Evolutionary conservation across 2,888 invertebrate genomes (phyloP), one percentile per base, ranked within the genome.

Genomic region (Busseola fusca): DNA sequence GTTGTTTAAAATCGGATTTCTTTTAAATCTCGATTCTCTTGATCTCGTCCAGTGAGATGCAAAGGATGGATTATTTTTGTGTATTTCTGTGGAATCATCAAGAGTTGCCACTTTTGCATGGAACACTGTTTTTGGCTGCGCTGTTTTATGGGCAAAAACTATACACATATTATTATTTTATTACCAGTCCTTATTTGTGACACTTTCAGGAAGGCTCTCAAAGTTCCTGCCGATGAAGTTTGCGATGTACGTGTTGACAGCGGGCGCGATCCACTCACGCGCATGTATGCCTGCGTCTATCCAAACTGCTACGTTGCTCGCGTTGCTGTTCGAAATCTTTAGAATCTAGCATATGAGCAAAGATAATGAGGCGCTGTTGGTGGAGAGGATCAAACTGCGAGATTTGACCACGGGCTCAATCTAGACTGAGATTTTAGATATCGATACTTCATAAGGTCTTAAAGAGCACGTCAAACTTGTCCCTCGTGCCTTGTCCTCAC

Each of bases 261-360:
- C 98, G 0, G 98, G 98, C 0, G 97, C 97, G 76, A 98, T 98
- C 98, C 98, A 99, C 96, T 99, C 99, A 59, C 99, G 96, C 2
- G 98, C 98, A 89, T 98, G 98, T 82, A 98, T 98, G 12, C 98
- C 98, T 7, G 97, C 97, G 88, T 97, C 97, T 76, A 97, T 95
- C 97, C 98, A 98, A 45, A 98, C 95, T 0, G 97, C 96, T 5
- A 96, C 95, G 74, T 97, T 97, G 14, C 91, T 93, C 0, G 96
- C 91, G 50, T 96, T 94, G 66, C 97, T 97, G 89, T 97, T 97
- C 4, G 98, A 98, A 80, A 98, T 97, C 87, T 97, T 96, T 25
- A 96, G 81, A 54, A 95, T 88, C 96, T 96, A 69, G 30, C 2
- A 65, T 16, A 45, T 18, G 42, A 57, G 37, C 4, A 59, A 37